These are phyloP conservation scores for Troides helena DNA, from an alignment of 2,888 invertebrate genomes.

Conservation along the genomic window DNA sequence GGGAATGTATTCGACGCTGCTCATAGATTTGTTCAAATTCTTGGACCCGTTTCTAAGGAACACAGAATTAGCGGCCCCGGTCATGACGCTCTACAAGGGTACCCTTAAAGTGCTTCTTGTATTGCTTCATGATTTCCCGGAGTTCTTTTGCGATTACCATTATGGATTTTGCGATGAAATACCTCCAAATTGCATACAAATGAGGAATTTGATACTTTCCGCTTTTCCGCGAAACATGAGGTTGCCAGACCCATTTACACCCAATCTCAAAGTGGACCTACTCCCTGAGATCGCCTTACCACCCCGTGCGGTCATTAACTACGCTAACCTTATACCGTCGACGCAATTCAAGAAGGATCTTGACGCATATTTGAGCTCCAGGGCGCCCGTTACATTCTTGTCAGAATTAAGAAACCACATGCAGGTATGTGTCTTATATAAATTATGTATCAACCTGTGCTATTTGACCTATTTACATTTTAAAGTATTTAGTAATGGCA, in stretches of 20 bases:
- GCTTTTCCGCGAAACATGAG: slow-evolving; percentile 99
- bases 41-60: slow-evolving; percentile 98
- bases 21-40: slow-evolving; percentile 97
- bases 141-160: slow-evolving; percentile 99
- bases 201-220: slow-evolving; percentile 98
- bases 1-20: slow-evolving; percentile 97
- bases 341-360: slow-evolving; percentile 95
- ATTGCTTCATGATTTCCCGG: slow-evolving; percentile 98
- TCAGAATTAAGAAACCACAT: slow-evolving; percentile 94
- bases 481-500: too few species aligned
- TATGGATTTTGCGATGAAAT: slow-evolving; percentile 99
- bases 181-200: slow-evolving; percentile 99
- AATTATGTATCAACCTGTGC: not conserved
- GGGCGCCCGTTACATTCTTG: slow-evolving; percentile 96
- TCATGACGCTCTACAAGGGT: slow-evolving; percentile 96
- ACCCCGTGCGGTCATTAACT: slow-evolving; percentile 94
- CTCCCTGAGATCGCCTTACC: slow-evolving; percentile 92
- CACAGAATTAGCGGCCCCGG: slow-evolving; percentile 96
- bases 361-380: slow-evolving; percentile 96
- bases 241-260: slow-evolving; percentile 98
- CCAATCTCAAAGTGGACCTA: slow-evolving; percentile 96
- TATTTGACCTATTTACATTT: not conserved
- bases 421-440: slow-evolving; percentile 77
- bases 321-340: slow-evolving; percentile 92
- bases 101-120: slow-evolving; percentile 96